Conservation (phyloP, 2,113 vertebrate species). For the Pitta sordida region DNA sequence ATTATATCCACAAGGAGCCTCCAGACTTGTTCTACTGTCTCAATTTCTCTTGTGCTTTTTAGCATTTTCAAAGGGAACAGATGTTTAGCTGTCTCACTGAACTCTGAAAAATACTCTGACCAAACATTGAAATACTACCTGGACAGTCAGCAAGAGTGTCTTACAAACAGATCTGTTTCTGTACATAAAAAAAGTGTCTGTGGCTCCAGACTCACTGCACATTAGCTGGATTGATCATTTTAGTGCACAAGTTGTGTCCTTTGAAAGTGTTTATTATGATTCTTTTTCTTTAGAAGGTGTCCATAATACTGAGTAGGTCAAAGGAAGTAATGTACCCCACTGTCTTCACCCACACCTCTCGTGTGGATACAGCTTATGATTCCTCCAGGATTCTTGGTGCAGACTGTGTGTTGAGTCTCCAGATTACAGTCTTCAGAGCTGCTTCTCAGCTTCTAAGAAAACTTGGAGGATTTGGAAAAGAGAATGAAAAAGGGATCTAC, state of each 20-base stretch:
- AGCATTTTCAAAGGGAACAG: not conserved
- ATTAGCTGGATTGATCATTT: not conserved
- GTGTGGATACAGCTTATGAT: accelerated
- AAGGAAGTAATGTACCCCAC: not conserved
- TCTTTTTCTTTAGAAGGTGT: not conserved
- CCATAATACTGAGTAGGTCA: not conserved
- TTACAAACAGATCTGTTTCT: not conserved
- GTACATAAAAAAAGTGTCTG: not conserved
- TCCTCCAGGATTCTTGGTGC: not conserved
- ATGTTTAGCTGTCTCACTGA: not conserved
- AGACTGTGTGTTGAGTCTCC: too few relatives aligned
- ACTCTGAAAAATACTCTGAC: not conserved
- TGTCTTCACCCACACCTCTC: not conserved
- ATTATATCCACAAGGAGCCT: not conserved
- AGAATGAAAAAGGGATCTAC: not conserved
- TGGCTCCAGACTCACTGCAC: not conserved
- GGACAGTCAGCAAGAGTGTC: not conserved
- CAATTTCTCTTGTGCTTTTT: not conserved
- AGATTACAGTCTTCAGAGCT: not conserved
- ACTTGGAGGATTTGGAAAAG: not conserved
- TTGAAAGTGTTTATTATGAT: not conserved
- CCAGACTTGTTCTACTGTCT: not conserved
- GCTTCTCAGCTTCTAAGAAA: not conserved
- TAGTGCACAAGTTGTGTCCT: not conserved
- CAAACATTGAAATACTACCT: not conserved